Conservation (phyloP, 2,797 vertebrate species). For the Gambelia wislizenii region DNA sequence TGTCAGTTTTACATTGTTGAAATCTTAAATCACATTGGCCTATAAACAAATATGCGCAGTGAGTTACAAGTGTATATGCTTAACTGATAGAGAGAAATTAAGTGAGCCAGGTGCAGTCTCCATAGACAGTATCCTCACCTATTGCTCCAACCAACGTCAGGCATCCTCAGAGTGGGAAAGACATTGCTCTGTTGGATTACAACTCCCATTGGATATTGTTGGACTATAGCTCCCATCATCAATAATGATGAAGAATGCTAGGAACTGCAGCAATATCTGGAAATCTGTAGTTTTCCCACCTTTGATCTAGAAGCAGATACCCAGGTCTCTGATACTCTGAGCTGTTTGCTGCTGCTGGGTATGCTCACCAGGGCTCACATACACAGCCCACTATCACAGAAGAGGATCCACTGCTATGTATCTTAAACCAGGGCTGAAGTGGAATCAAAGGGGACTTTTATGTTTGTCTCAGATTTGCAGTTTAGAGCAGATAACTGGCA, state of each 20-base stretch:
- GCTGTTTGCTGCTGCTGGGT: background rate
- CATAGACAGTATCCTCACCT: background rate
- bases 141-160: background rate
- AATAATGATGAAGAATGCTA: no score
- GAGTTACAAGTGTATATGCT: constrained; percentile 3
- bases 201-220: no score
- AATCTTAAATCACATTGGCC: background rate
- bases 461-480: background rate
- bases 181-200: no score
- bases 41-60: background rate
- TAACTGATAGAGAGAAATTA: constrained; percentile 18
- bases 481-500: background rate
- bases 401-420: no score
- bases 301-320: no score
- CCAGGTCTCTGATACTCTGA: no score
- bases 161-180: no score
- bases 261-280: no score
- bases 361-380: background rate
- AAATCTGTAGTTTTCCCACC: no score
- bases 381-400: background rate
- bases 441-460: background rate
- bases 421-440: background rate
- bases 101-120: background rate
- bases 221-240: no score
- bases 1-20: background rate